Evolutionary conservation across 1,140 invertebrate species (phyloP), one percentile per base, ranked within the genome.

Genomic region (Sesamia nonagrioides): DNA sequence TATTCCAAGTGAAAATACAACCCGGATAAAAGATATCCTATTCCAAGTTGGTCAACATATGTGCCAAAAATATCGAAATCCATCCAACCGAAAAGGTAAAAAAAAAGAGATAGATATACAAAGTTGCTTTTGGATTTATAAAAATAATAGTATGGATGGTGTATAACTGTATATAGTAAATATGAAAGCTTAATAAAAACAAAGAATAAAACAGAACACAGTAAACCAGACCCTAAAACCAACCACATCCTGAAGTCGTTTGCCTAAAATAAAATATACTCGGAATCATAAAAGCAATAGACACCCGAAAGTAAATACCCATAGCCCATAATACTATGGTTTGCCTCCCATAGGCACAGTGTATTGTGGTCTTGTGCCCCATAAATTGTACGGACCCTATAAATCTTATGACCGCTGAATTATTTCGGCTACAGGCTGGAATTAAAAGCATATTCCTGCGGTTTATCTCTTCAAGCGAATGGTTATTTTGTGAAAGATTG

Each of bases 401-500:
- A 85, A 88, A 84, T 86, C 68, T 63, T 11, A 75, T 40, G 66
- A 74, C 75, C 81, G 72, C 83, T 81, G 73, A 81, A 88, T 86
- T 88, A 81, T 84, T 88, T 83, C 76, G 37, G 48, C 85, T 45
- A 48, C 82, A 82, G 83, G 84, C 71, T 79, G 74, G 79, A 88
- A 86, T 86, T 86, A 86, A 83, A 82, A 84, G 68, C 82, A 75
- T 82, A 75, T 82, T 86, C 82, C 79, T 71, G 69, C 54, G 68
- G 80, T 56, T 52, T 45, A 60, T 74, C 52, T 74, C 35, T 74
- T 45, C 27, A 54, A 58, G 27, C 48, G 21, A 69, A 48, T 56
- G 76, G 76, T 60, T 69, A 63, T 75, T 69, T 35, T 68, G 45
- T 45, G 54, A 69, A 33, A 40, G 17, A 63, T 52, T 42, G n/a